Evolutionary conservation across 30 jellyfish, hydroid and myxozoan genomes (phyloP).

Genomic region (Hydractinia symbiolongicarpus): DNA sequence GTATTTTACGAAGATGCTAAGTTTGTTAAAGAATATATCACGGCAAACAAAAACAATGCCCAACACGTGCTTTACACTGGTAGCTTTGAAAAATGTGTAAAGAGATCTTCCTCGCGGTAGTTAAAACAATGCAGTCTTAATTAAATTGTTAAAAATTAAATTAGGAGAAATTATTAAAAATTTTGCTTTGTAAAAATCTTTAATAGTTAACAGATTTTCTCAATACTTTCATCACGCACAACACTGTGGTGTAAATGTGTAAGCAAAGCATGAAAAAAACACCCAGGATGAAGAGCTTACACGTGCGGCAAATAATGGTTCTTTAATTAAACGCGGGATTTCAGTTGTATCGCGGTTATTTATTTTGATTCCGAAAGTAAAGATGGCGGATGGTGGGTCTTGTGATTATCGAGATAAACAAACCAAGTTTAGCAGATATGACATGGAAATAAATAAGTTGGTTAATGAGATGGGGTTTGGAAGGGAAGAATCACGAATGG

Average conservation of each 20-base stretch:
- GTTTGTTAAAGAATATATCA: background rate
- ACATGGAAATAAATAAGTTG: constrained; percentile 23
- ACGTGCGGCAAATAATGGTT: background rate
- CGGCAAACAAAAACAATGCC: background rate
- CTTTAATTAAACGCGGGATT: background rate
- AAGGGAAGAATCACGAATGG: constrained; percentile 69
- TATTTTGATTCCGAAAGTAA: background rate
- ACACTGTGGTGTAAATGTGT: no score
- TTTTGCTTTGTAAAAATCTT: no score
- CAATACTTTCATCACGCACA: no score
- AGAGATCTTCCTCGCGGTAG: no score
- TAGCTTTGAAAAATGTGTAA: no score
- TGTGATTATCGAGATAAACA: background rate
- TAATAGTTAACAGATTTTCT: no score
- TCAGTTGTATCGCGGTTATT: background rate
- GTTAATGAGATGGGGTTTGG: constrained; percentile 79
- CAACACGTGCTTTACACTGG: background rate
- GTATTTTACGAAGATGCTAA: no score
- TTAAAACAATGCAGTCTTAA: no score
- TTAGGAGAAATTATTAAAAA: no score
- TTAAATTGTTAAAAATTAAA: no score
- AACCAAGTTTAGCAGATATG: constrained; percentile 18
- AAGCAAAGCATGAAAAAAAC: no score
- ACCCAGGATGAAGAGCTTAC: no score
- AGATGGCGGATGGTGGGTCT: constrained; percentile 2